These are phyloP conservation scores for Delichon dasypus DNA, from an alignment of 2,797 vertebrate genomes.

Conservation along the genomic window DNA sequence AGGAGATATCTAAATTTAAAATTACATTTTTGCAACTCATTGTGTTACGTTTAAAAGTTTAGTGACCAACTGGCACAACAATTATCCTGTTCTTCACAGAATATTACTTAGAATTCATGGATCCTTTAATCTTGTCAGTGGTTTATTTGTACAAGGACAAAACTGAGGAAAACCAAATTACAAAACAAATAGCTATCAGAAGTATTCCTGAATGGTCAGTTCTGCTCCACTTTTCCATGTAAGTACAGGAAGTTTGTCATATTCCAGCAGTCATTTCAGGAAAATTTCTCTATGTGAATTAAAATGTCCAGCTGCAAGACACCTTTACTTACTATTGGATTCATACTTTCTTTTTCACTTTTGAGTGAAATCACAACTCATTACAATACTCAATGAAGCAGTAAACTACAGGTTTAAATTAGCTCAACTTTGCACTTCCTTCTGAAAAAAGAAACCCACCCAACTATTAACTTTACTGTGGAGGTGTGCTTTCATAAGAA, in stretches of 20 bases:
- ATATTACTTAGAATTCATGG: background rate
- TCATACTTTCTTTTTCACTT: background rate
- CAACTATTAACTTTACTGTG: background rate
- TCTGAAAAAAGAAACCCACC: background rate
- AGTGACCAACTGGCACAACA: background rate
- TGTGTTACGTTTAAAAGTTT: background rate
- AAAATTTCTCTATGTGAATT: background rate
- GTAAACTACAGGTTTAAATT: conserved; percentile 20
- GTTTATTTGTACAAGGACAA: background rate
- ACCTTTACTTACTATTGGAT: background rate
- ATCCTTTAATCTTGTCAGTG: background rate
- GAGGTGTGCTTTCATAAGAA: background rate
- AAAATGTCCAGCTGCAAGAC: background rate
- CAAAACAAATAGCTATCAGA: background rate
- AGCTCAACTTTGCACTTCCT: background rate
- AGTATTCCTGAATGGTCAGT: background rate
- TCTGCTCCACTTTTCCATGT: background rate
- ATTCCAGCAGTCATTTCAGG: background rate
- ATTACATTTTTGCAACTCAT: background rate
- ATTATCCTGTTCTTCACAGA: background rate
- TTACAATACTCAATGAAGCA: background rate
- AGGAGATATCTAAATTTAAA: background rate
- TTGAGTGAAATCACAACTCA: conserved; percentile 19
- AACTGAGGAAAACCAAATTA: background rate
- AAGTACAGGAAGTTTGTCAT: background rate